Conservation (phyloP, 2,797 vertebrate genomes). For the Anomalospiza imberbis region DNA sequence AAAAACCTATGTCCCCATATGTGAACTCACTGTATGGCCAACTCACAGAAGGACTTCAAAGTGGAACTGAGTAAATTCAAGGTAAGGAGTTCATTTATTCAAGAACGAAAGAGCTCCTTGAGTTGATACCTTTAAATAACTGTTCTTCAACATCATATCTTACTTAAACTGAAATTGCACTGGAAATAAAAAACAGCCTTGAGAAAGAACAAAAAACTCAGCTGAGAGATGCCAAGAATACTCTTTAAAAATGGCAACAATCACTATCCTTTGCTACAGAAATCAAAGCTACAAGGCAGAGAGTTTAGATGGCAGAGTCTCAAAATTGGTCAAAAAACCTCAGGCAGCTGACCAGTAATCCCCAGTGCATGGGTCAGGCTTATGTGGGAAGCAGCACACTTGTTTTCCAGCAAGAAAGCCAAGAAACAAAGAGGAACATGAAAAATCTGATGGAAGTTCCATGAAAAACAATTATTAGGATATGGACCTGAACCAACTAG, state of each 20-base stretch:
- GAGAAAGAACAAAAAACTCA: neutral
- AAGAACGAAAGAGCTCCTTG: neutral
- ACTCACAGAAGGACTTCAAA: neutral
- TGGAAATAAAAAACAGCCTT: neutral
- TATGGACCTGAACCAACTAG: neutral
- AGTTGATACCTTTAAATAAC: neutral
- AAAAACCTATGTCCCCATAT: neutral
- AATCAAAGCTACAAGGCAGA: neutral
- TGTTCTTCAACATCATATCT: neutral
- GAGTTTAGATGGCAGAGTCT: neutral
- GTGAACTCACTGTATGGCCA: neutral
- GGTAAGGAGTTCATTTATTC: neutral
- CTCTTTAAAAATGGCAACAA: neutral
- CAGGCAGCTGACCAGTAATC: neutral
- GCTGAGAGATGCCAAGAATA: neutral
- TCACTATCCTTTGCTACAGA: neutral
- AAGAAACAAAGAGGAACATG: neutral
- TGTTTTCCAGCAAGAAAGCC: neutral
- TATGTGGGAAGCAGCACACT: neutral
- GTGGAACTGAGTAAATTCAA: neutral
- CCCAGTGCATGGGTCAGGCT: neutral
- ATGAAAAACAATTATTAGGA: neutral
- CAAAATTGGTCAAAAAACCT: neutral
- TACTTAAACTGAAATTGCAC: neutral
- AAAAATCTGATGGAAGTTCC: neutral